phyloP scores from a whole-genome alignment of 2,888 invertebrate genomes.

The Drosophila trichaetosa region DNA sequence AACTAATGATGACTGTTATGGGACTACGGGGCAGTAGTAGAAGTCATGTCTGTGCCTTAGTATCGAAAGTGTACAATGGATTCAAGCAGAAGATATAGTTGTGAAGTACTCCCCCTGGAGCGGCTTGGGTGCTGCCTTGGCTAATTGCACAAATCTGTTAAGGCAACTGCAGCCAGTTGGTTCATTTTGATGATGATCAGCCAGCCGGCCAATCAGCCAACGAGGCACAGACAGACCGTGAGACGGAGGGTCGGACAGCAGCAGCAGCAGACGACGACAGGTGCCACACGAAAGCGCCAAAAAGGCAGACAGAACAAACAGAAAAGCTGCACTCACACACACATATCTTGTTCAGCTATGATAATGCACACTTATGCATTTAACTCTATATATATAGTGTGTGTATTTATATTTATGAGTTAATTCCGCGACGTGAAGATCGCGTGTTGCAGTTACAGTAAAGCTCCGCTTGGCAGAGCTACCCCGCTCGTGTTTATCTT shows the following conservation, averaged over 20 bases:
- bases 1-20: constrained; percentile 9
- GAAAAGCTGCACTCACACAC: constrained; percentile 23
- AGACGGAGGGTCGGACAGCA: constrained; percentile 4
- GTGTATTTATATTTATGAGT: constrained; percentile 63
- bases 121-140: constrained; percentile 48
- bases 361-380: constrained; percentile 70
- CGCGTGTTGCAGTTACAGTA: constrained; percentile 72
- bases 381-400: neutral
- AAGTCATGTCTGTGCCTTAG: constrained; percentile 14
- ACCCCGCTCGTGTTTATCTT: neutral
- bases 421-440: constrained; percentile 70
- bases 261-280: constrained; percentile 62
- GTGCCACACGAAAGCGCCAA: constrained; percentile 80
- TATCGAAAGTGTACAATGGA: constrained; percentile 54
- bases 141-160: constrained; percentile 79
- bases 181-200: constrained; percentile 52
- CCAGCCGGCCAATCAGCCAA: constrained; percentile 66
- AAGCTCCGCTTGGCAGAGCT: constrained; percentile 13
- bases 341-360: constrained; percentile 60
- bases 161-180: constrained; percentile 62
- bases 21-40: neutral
- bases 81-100: constrained; percentile 10
- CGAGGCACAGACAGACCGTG: constrained; percentile 25
- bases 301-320: constrained; percentile 67
- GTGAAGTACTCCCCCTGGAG: constrained; percentile 54